Conservation (phyloP, 2,888 invertebrate species). For the Calliopum simillimum region DNA sequence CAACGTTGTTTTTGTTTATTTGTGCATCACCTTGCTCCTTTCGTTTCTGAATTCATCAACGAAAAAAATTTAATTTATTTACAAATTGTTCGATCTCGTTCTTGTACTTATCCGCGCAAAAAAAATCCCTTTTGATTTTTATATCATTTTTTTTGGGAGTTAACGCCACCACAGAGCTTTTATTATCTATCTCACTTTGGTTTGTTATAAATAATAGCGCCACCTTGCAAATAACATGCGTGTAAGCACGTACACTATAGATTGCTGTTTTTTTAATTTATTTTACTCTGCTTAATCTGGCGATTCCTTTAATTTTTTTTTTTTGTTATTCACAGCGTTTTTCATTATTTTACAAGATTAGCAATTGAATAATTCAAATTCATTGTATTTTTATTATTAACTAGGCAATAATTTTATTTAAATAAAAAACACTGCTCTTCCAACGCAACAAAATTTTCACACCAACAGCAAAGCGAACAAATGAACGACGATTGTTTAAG, state of each 20-base stretch:
- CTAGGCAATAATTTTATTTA: background rate
- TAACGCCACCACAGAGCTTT: slow-evolving; percentile 21
- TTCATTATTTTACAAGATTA: background rate
- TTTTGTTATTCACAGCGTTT: slow-evolving; percentile 15
- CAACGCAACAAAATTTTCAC: slow-evolving; percentile 25
- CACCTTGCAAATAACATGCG: background rate
- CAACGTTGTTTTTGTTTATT: slow-evolving; percentile 6
- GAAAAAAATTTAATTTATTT: background rate
- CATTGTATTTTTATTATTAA: background rate
- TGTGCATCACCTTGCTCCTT: slow-evolving; percentile 1
- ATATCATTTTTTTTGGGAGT: slow-evolving; percentile 23
- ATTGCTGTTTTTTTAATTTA: slow-evolving; percentile 6
- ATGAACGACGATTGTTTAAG: slow-evolving; percentile 6
- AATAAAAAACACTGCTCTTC: background rate
- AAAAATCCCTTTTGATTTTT: slow-evolving; percentile 3
- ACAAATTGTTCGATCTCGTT: slow-evolving; percentile 15
- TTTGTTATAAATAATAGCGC: background rate
- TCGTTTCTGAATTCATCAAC: background rate
- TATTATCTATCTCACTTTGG: slow-evolving; percentile 14
- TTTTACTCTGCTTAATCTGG: background rate
- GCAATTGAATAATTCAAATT: background rate
- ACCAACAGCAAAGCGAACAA: slow-evolving; percentile 28
- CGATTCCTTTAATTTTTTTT: slow-evolving; percentile 2
- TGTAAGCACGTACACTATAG: slow-evolving; percentile 6
- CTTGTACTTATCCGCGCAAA: background rate